Base-by-base conservation (phyloP, 1,140 invertebrate species). In the Diplogasteroides magnus region DNA sequence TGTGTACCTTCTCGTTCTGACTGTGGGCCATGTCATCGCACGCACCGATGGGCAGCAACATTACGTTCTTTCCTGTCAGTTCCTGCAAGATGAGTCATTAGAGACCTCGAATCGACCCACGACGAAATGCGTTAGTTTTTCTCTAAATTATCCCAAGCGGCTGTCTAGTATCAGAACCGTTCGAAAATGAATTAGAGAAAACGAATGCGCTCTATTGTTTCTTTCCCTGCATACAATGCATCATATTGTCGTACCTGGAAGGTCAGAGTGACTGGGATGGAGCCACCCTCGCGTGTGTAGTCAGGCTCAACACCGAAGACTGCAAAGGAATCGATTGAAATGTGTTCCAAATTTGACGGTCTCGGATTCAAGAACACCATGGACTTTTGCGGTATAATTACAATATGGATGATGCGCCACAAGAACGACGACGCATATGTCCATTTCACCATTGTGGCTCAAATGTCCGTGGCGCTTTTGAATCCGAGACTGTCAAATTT, bases 1-100 rank as follows among this genome's bases (percentile, higher is more conserved):
- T 57, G 68, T 96, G 90, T 74, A 97, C 87, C 84, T 98, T 98
- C 84, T 98, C 94, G 86, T 97, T 97, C 85, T 97, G 94, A 0
- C 93, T 95, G 86, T 98, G 95, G 68, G 94, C 93, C 70, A 94
- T 94, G 86, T 97, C 95, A 84, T 97, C 94, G 69, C 89, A 89
- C 73, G 89, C 88, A 61, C 94, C 94, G 56, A 87, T 83, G 1
- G 94, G 93, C 61, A 97, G 86, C 48, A 97, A 86, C 71, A 97
- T 86, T 29, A 96, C 92, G 86, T 92, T 97, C 82, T 93, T 93
- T 0, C 90, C 91, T 61, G 92, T 95, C 1, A 91, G 87, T 84
- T 93, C 89, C 85, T 93, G 88, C 77, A 89, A 85, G 26, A 91
- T 94, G 65, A 97, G 85, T 65, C 13, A 60, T 60, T 60, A 67